Conservation (phyloP, 1,140 invertebrate genomes). For the Sipha flava region DNA sequence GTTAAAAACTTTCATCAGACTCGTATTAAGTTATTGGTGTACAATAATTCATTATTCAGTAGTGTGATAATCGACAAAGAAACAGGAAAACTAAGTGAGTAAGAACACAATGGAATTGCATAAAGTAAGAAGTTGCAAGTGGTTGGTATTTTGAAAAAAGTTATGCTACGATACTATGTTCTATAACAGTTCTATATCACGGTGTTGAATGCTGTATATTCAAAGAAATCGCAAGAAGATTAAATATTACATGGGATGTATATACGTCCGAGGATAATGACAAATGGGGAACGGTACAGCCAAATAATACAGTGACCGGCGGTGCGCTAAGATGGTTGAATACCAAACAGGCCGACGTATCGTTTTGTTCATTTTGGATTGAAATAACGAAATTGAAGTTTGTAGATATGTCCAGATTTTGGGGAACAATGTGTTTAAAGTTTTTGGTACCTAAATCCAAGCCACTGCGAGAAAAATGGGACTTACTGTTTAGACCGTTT, state of each 20-base stretch:
- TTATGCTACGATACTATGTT: too few relatives aligned
- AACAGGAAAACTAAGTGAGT: background rate
- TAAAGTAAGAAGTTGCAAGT: too few relatives aligned
- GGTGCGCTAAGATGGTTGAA: constrained; percentile 11
- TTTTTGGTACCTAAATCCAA: constrained; percentile 30
- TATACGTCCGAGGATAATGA: background rate
- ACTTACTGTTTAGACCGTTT: constrained; percentile 26
- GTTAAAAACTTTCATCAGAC: background rate
- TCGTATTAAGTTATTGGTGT: background rate
- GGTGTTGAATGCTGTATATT: constrained; percentile 32
- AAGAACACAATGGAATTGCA: too few relatives aligned
- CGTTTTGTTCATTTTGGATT: constrained; percentile 32
- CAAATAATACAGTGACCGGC: background rate
- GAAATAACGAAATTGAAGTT: background rate
- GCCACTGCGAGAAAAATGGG: constrained; percentile 16
- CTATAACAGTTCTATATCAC: background rate
- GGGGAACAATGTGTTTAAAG: constrained; percentile 21
- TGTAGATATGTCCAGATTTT: constrained; percentile 29
- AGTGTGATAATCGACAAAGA: background rate
- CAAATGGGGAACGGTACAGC: constrained; percentile 21
- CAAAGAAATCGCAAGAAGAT: background rate
- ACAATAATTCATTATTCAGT: background rate
- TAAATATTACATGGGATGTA: constrained; percentile 11
- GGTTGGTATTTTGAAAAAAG: too few relatives aligned
- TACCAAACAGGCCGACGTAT: background rate